Evolutionary conservation across 1,140 invertebrate species (phyloP).

Genomic region (Atta cephalotes): DNA sequence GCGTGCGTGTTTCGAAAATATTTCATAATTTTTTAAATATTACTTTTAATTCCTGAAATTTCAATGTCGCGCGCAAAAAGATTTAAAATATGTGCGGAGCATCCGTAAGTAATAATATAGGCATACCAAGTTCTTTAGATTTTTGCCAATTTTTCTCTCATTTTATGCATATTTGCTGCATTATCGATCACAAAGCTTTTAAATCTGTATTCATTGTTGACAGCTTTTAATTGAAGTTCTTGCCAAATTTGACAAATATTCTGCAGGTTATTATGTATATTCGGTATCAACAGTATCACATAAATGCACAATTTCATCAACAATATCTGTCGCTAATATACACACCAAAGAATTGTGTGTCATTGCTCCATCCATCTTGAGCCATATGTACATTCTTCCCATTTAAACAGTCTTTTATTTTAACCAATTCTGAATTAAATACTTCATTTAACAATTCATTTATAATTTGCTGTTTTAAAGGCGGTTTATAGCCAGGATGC

Average conservation of each 20-base stretch:
- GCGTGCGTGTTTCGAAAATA: conserved; percentile 58
- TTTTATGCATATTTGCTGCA: no score
- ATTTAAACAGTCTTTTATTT: conserved; percentile 24
- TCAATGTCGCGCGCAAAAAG: no score
- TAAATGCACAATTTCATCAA: conserved; percentile 54
- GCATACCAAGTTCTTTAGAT: no score
- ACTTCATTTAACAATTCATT: conserved; percentile 27
- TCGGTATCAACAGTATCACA: neutral
- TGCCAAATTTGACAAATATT: neutral
- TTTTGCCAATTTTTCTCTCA: no score
- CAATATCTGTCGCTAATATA: conserved; percentile 48
- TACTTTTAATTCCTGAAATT: no score
- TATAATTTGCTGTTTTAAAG: conserved; percentile 32
- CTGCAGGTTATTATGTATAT: conserved; percentile 17
- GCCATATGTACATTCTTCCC: neutral
- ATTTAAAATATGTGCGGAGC: no score
- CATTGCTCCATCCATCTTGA: neutral
- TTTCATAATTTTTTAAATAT: no score
- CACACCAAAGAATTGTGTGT: conserved; percentile 42
- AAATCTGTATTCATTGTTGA: no score
- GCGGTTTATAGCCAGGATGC: conserved; percentile 64
- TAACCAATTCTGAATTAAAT: conserved; percentile 22
- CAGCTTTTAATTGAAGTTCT: no score
- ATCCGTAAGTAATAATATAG: no score
- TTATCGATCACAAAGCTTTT: no score